phyloP scores from a whole-genome alignment of 2,797 vertebrate genomes.

The Acanthis flammea region DNA sequence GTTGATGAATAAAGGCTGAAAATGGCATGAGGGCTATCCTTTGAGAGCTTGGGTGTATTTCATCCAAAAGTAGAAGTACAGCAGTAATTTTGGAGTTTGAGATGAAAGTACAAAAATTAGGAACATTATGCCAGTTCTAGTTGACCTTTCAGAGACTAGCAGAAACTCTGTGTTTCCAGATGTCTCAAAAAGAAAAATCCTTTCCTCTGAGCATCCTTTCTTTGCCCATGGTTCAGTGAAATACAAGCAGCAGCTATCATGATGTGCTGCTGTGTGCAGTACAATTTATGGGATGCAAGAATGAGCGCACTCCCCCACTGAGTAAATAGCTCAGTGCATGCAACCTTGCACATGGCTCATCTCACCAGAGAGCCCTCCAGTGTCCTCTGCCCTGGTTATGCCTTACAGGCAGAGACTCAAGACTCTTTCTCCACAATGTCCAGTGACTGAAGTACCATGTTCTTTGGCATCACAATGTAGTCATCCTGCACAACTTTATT shows the following conservation, averaged over 20 bases:
- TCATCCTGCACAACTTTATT: background rate
- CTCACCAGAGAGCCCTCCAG: background rate
- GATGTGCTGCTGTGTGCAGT: background rate
- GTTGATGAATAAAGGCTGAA: background rate
- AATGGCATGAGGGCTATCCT: background rate
- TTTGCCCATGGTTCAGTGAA: background rate
- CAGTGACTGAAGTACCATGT: background rate
- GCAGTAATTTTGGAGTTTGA: background rate
- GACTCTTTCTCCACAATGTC: background rate
- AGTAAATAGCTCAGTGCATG: background rate
- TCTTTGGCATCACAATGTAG: background rate
- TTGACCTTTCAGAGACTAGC: background rate
- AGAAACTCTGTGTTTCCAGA: background rate
- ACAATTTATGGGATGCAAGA: background rate
- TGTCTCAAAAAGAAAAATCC: background rate
- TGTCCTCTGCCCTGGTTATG: background rate
- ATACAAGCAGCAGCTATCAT: background rate
- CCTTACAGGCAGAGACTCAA: background rate
- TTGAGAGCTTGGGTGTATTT: background rate
- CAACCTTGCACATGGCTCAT: background rate
- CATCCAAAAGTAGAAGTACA: background rate
- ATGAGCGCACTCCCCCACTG: background rate
- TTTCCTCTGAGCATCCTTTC: background rate
- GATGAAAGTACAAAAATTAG: background rate
- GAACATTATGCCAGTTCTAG: background rate